A percentile compares a stretch with the other conserved stretches of the same genome.
Evolutionary conservation across 30 jellyfish, hydroid and myxozoan genomes (phyloP).

Genomic region (Pseudorhiza aurosa): DNA sequence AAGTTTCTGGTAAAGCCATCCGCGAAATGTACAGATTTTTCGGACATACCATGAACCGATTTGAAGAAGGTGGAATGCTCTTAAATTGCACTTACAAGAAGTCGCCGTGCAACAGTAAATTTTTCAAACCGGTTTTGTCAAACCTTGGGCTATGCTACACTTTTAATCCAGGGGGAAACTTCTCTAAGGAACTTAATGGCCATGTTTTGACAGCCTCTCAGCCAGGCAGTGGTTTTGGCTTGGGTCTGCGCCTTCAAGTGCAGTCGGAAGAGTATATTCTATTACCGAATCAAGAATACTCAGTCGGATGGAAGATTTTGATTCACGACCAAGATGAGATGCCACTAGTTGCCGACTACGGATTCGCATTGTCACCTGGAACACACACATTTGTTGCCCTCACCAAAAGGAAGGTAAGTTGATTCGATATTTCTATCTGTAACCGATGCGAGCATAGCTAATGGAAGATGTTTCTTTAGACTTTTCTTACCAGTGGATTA

Average conservation of each 20-base stretch:
- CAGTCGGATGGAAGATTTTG: conserved; percentile 66
- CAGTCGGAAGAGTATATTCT: conserved; percentile 56
- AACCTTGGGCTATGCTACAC: conserved; percentile 71
- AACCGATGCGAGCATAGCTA: too few relatives aligned
- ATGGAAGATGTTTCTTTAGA: too few relatives aligned
- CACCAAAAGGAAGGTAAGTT: conserved; percentile 49
- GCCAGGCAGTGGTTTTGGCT: conserved; percentile 67
- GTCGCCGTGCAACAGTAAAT: conserved; percentile 25
- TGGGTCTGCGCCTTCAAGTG: conserved; percentile 43
- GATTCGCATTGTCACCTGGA: conserved; percentile 76
- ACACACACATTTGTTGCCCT: conserved; percentile 68
- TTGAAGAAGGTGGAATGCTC: conserved; percentile 67
- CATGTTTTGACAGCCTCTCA: conserved; percentile 43
- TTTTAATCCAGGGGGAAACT: conserved; percentile 56
- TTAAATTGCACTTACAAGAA: conserved; percentile 55
- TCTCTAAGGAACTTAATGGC: background rate
- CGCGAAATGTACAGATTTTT: conserved; percentile 47
- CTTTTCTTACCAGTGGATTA: too few relatives aligned
- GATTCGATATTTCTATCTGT: too few relatives aligned
- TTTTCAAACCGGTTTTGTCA: conserved; percentile 62
- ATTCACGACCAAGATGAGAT: conserved; percentile 71
- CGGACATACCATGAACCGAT: conserved; percentile 62
- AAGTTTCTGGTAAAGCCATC: conserved; percentile 23
- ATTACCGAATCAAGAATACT: conserved; percentile 65
- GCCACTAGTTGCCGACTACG: conserved; percentile 67